Evolutionary conservation across 2,797 vertebrate genomes (phyloP).

Genomic region (Semotilus atromaculatus): DNA sequence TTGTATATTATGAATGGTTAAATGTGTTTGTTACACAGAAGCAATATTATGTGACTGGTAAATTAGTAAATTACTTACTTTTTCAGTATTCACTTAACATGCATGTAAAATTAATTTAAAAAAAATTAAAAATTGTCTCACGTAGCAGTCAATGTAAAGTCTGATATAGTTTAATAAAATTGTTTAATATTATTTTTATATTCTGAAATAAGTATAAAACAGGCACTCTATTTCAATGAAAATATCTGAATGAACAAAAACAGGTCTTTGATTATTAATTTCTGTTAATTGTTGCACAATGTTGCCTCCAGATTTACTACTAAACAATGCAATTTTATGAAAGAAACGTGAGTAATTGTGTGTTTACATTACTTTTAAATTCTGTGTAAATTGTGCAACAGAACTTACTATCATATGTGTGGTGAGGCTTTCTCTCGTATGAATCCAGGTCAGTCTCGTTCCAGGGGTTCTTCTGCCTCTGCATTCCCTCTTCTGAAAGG

Average conservation of each 20-base stretch:
- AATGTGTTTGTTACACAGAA: not conserved
- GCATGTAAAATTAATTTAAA: no score
- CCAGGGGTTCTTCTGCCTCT: constrained; percentile 81
- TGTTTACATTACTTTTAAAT: not conserved
- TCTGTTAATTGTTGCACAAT: not conserved
- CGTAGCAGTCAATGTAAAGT: not conserved
- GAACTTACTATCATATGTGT: constrained; percentile 83
- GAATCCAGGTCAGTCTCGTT: constrained; percentile 90
- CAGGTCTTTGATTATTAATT: not conserved
- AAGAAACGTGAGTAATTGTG: not conserved
- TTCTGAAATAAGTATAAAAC: not conserved
- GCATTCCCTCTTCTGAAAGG: constrained; percentile 78
- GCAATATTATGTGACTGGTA: not conserved
- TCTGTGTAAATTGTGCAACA: not conserved
- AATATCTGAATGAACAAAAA: not conserved
- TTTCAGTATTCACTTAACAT: not conserved
- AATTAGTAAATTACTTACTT: not conserved
- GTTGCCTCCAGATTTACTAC: not conserved
- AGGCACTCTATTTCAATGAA: not conserved
- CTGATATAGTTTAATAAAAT: not conserved
- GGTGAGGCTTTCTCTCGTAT: constrained; percentile 84
- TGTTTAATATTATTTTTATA: not conserved
- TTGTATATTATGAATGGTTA: not conserved
- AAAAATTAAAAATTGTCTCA: not conserved
- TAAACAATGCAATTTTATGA: not conserved